Evolutionary conservation across 2,113 vertebrate species (phyloP).

Genomic region (Neotoma lepida): DNA sequence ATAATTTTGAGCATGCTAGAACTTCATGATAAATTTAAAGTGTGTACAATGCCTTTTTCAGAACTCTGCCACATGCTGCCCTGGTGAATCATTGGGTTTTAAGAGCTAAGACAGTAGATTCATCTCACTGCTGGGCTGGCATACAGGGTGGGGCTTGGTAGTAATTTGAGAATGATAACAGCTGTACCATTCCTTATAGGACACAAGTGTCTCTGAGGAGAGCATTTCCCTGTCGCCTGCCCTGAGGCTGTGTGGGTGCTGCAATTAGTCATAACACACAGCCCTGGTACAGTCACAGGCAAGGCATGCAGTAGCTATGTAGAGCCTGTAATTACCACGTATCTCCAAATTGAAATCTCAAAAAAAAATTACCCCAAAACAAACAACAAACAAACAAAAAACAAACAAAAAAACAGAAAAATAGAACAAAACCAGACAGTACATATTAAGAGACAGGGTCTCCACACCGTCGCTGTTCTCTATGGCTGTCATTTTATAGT

Average conservation of each 20-base stretch:
- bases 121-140: conserved; percentile 58
- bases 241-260: conserved; percentile 61
- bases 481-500: not conserved
- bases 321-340: not conserved
- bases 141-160: conserved; percentile 71
- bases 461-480: rapidly evolving
- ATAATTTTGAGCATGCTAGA: conserved; percentile 60
- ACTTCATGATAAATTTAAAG: conserved; percentile 51
- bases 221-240: conserved; percentile 55
- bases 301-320: not conserved
- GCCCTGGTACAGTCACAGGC: conserved; percentile 30
- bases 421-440: not conserved
- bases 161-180: conserved; percentile 85
- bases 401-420: not conserved
- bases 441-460: rapidly evolving
- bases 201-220: conserved; percentile 76
- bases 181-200: conserved; percentile 77
- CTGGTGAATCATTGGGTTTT: conserved; percentile 75
- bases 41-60: conserved; percentile 31
- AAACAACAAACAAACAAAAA: not conserved
- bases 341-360: not conserved
- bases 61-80: conserved; percentile 61
- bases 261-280: conserved; percentile 60
- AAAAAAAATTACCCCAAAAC: not conserved
- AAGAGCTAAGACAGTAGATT: conserved; percentile 62